phyloP scores from a whole-genome alignment of 1,140 invertebrate species.

The Sarcophaga peregrina region DNA sequence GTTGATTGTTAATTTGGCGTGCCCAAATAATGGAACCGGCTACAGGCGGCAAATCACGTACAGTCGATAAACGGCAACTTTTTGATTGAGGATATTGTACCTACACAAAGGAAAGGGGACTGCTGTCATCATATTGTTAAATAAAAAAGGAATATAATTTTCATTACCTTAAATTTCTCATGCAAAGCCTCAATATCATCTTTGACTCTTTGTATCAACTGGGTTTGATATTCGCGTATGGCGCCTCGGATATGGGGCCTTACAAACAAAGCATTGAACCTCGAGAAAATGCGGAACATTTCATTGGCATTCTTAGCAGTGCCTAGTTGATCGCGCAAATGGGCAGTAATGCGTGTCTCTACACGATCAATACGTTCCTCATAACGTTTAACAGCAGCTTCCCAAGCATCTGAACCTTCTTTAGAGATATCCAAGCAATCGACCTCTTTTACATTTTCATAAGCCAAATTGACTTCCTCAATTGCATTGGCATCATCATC shows the following conservation, averaged over 20 bases:
- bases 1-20: conserved; percentile 96
- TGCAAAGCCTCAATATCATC: conserved; percentile 98
- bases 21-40: conserved; percentile 99
- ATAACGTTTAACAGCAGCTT: conserved; percentile 93
- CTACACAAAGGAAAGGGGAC: conserved; percentile 64
- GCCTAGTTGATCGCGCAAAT: conserved; percentile 95
- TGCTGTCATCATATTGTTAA: neutral
- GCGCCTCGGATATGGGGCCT: conserved; percentile 98
- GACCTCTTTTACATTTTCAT: conserved; percentile 98
- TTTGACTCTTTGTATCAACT: conserved; percentile 98
- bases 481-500: conserved; percentile 94
- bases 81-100: conserved; percentile 94
- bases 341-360: conserved; percentile 96
- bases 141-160: too few species aligned
- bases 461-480: conserved; percentile 92
- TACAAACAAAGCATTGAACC: conserved; percentile 98
- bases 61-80: conserved; percentile 88
- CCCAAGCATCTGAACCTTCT: conserved; percentile 97
- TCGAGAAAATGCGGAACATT: conserved; percentile 98
- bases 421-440: conserved; percentile 97
- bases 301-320: conserved; percentile 99
- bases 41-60: conserved; percentile 94
- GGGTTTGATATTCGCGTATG: conserved; percentile 98
- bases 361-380: conserved; percentile 98
- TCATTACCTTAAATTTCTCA: conserved; percentile 93